A percentile compares a stretch with the other conserved stretches of the same genome.
Conservation (phyloP, 30 jellyfish, hydroid and myxozoan genomes). For the Clytia hemisphaerica region DNA sequence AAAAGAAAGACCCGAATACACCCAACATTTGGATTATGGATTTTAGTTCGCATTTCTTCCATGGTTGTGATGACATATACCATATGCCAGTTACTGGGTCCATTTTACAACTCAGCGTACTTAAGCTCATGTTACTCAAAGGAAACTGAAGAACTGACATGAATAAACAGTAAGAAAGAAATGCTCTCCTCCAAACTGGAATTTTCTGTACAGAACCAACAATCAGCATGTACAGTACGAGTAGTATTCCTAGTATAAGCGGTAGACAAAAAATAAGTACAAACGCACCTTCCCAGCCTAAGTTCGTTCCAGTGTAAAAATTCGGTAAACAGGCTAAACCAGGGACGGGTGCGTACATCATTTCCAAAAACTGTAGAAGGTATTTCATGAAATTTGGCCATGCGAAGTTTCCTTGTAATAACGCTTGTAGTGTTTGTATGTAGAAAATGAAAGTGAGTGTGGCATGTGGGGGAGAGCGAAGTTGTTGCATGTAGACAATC, state of each 20-base stretch:
- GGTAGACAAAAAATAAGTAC: slow-evolving; percentile 73
- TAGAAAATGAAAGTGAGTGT: slow-evolving; percentile 89
- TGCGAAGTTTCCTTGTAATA: slow-evolving; percentile 76
- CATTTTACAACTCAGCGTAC: slow-evolving; percentile 81
- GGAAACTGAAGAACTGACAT: slow-evolving; percentile 93
- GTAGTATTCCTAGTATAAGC: slow-evolving; percentile 67
- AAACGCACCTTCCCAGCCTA: slow-evolving; percentile 99
- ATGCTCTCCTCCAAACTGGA: slow-evolving; percentile 91
- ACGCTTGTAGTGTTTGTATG: slow-evolving; percentile 93
- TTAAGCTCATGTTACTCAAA: slow-evolving; percentile 85
- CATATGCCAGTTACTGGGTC: slow-evolving; percentile 67
- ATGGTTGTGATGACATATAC: slow-evolving; percentile 96
- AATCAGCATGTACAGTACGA: slow-evolving; percentile 55
- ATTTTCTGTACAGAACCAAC: slow-evolving; percentile 90
- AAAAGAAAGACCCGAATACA: slow-evolving; percentile 67
- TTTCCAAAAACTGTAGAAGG: slow-evolving; percentile 70
- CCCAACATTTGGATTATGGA: slow-evolving; percentile 86
- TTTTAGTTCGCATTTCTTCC: slow-evolving; percentile 76
- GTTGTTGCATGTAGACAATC: slow-evolving; percentile 83
- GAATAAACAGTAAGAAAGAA: slow-evolving; percentile 76
- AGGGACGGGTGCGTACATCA: slow-evolving; percentile 98
- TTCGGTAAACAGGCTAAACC: slow-evolving; percentile 97
- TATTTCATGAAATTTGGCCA: slow-evolving; percentile 91
- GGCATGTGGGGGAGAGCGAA: slow-evolving; percentile 95
- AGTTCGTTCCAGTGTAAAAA: slow-evolving; percentile 69